Evolutionary conservation across 1,140 invertebrate species (phyloP).

Genomic region (Bradysia coprophila): DNA sequence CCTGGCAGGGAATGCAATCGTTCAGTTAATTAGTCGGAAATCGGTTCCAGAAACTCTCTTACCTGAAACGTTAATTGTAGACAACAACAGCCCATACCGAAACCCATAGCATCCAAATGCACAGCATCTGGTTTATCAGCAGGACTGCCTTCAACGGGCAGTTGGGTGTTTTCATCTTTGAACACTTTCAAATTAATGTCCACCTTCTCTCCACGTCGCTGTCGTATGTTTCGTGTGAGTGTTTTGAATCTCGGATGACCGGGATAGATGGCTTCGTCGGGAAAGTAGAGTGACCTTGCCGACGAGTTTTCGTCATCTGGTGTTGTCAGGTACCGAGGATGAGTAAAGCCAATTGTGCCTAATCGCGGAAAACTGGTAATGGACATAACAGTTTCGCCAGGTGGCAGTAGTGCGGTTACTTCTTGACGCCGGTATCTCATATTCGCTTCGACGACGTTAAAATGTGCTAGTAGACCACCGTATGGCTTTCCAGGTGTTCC

Average conservation of each 20-base stretch:
- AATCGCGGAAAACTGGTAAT: slow-evolving; percentile 86
- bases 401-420: slow-evolving; percentile 52
- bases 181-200: slow-evolving; percentile 95
- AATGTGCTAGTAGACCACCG: slow-evolving; percentile 81
- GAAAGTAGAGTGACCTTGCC: slow-evolving; percentile 82
- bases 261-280: slow-evolving; percentile 82
- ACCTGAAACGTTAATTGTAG: slow-evolving; percentile 74
- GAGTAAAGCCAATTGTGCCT: slow-evolving; percentile 78
- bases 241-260: slow-evolving; percentile 94
- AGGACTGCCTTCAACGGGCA: slow-evolving; percentile 53
- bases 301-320: slow-evolving; percentile 45
- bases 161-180: slow-evolving; percentile 72
- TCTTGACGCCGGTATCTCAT: slow-evolving; percentile 85
- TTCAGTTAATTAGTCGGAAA: background rate
- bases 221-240: slow-evolving; percentile 81
- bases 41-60: background rate
- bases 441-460: slow-evolving; percentile 95
- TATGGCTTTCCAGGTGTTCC: slow-evolving; percentile 97
- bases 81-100: slow-evolving; percentile 98
- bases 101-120: slow-evolving; percentile 98
- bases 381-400: slow-evolving; percentile 73
- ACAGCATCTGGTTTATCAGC: slow-evolving; percentile 60
- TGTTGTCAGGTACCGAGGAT: slow-evolving; percentile 48
- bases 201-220: slow-evolving; percentile 83
- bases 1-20: slow-evolving; percentile 32